These are phyloP conservation scores for Poicephalus gulielmi DNA, from an alignment of 2,113 vertebrate genomes.

Conservation along the genomic window DNA sequence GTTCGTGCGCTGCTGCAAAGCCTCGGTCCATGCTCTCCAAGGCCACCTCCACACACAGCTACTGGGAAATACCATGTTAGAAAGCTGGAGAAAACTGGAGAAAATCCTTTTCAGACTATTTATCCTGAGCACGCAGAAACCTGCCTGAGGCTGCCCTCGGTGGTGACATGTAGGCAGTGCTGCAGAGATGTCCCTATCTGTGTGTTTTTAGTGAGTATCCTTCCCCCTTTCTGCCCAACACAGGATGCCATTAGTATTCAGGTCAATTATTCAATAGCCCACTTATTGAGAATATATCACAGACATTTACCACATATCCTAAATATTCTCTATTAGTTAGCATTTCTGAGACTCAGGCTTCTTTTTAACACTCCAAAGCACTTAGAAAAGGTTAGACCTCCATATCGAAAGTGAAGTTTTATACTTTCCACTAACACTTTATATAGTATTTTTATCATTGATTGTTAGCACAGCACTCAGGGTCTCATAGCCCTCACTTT, in stretches of 20 bases:
- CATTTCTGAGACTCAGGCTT: neutral
- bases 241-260: neutral
- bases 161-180: fast-evolving
- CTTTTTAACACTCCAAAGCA: conserved; percentile 28
- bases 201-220: neutral
- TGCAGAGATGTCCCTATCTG: neutral
- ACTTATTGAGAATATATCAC: neutral
- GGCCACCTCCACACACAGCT: neutral
- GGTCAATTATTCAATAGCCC: neutral
- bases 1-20: neutral
- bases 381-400: neutral
- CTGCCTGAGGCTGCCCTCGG: neutral
- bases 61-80: neutral
- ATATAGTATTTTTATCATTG: conserved; percentile 7
- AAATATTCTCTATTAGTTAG: neutral
- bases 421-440: conserved; percentile 2
- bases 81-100: neutral
- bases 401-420: conserved; percentile 1
- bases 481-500: neutral
- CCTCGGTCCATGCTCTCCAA: neutral
- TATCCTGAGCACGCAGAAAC: neutral
- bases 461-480: neutral
- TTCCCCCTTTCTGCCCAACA: neutral
- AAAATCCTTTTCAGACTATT: neutral
- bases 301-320: conserved; percentile 17